These are phyloP conservation scores for Akabosia matsudoensis DNA, from an alignment of 1,140 invertebrate genomes.

Conservation along the genomic window DNA sequence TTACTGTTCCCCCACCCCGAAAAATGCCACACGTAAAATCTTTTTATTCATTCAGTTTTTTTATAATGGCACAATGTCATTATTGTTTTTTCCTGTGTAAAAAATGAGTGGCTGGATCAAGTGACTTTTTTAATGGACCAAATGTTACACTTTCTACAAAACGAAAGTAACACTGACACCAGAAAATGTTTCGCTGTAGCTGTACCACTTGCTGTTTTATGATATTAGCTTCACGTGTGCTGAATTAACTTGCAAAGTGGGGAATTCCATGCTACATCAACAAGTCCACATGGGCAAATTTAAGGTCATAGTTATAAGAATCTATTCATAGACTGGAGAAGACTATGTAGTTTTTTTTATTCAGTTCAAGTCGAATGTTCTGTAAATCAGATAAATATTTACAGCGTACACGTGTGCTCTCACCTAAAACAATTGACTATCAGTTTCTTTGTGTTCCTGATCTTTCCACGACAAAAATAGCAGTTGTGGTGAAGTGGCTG, in stretches of 20 bases:
- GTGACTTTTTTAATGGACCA: slow-evolving; percentile 20
- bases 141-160: slow-evolving; percentile 1
- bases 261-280: neutral
- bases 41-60: neutral
- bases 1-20: neutral
- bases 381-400: too few relatives aligned
- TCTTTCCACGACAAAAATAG: too few relatives aligned
- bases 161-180: neutral
- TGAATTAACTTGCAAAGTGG: neutral
- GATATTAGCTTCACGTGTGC: neutral
- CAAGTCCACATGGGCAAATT: neutral
- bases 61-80: neutral
- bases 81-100: neutral
- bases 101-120: slow-evolving; percentile 18
- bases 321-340: neutral
- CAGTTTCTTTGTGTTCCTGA: too few relatives aligned
- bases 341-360: too few relatives aligned
- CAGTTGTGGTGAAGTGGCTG: too few relatives aligned
- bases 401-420: too few relatives aligned
- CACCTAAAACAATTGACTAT: too few relatives aligned
- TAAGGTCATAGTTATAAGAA: neutral
- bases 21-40: neutral
- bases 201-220: neutral
- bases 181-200: neutral
- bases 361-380: too few relatives aligned